Evolutionary conservation across 1,140 invertebrate species (phyloP), one percentile per base, ranked within the genome.

Genomic region (Drosophila tropicalis): DNA sequence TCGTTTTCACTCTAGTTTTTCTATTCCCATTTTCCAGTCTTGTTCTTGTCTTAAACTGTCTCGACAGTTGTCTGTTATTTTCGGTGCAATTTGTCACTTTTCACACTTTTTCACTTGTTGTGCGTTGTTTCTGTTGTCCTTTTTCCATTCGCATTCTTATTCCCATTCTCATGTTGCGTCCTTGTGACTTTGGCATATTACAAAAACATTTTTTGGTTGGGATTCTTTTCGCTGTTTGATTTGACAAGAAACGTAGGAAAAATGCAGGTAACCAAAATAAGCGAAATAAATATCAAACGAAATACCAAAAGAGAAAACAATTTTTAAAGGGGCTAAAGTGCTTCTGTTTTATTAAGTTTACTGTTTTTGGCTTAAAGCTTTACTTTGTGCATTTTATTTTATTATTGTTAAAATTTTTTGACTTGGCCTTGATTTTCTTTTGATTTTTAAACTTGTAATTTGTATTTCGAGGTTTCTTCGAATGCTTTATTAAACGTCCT

Each of bases 81-180:
- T 58, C 56, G 56, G 32, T 58, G 56, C 56, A 58, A 58, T 58
- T 58, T 58, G 56, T 58, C 56, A 36, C 32, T 58, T 58, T 58
- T 58, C 56, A 58, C 56, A 58, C 56, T 58, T 58, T 58, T 58
- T 36, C 34, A 36, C 34, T 36, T 58, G 29, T 58, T 58, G 51
- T 55, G 29, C 55, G 44, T 19, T 19, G 56, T 12, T 58, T 58
- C 34, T 58, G 15, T 58, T 58, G 56, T 58, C 32, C 56, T 58
- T 39, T 17, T 56, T 32, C 13, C 6, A 34, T 34, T 22, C 44
- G 22, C 44, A 3, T 51, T 22, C 44, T 22, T 9, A 36, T 29
- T 29, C 29, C 5, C 12, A 12, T 12, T 39, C 12, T 13, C 34
- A 54, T 57, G 55, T 57, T 10, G 15, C 17, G 34, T 34, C 56